Conservation (phyloP, 2,797 vertebrate species). For the Orientallactaga sibirica region DNA sequence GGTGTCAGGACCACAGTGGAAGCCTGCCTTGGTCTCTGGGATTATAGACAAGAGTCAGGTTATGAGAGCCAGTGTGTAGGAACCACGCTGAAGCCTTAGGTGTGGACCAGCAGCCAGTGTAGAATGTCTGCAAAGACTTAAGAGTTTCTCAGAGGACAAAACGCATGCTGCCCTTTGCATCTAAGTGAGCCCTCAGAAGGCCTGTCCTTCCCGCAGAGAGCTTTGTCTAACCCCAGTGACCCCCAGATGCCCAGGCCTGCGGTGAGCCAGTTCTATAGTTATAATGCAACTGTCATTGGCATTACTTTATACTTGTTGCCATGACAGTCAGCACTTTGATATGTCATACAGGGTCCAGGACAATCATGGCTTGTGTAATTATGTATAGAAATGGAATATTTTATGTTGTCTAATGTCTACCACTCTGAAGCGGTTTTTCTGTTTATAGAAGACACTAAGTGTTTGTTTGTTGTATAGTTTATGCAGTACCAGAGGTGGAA, state of each 20-base stretch:
- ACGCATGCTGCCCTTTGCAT: background rate
- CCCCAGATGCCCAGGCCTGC: background rate
- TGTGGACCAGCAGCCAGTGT: accelerated
- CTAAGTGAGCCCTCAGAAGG: background rate
- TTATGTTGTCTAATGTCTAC: background rate
- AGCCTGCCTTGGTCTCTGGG: accelerated
- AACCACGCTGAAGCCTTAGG: accelerated
- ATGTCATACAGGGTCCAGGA: background rate
- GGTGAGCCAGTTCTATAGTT: accelerated
- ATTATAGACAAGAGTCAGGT: accelerated
- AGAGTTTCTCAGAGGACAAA: background rate
- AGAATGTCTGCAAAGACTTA: background rate
- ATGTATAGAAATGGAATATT: accelerated
- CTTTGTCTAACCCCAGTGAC: background rate
- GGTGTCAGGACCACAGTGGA: accelerated
- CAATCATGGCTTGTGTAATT: background rate
- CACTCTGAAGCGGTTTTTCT: background rate
- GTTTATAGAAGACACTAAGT: background rate
- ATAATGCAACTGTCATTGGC: accelerated
- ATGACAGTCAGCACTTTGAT: background rate
- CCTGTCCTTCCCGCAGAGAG: background rate
- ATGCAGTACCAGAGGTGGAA: background rate
- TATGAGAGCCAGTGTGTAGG: accelerated
- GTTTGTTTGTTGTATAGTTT: background rate
- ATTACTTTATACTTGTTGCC: background rate